These are phyloP conservation scores for Montipora capricornis DNA, from an alignment of 64 coral and sea anemone species.

Conservation along the genomic window DNA sequence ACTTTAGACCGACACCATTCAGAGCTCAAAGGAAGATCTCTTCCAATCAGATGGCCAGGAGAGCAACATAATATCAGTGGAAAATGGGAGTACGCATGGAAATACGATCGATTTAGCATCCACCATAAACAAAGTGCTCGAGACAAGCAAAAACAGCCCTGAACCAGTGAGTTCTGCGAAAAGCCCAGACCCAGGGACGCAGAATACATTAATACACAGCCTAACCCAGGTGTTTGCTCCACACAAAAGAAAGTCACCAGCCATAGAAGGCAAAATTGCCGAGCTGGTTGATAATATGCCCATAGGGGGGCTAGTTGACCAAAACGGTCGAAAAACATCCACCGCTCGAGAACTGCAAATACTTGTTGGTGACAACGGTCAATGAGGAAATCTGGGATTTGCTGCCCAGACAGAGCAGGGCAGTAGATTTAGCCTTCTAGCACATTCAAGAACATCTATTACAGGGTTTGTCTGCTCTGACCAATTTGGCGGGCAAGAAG, in stretches of 20 bases:
- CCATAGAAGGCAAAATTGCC: constrained; percentile 12
- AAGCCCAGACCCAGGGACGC: constrained; percentile 14
- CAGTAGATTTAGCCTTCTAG: constrained; percentile 48
- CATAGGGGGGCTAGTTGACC: not conserved
- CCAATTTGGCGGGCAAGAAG: constrained; percentile 33
- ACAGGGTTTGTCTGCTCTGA: constrained; percentile 52
- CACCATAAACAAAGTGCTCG: too few relatives aligned
- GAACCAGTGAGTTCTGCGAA: not conserved
- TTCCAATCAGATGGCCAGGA: too few relatives aligned
- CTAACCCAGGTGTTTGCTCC: constrained; percentile 58
- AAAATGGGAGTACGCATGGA: not conserved
- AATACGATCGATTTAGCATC: constrained; percentile 16
- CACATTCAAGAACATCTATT: constrained; percentile 55
- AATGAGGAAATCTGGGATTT: constrained; percentile 72
- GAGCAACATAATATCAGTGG: too few relatives aligned
- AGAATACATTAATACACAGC: constrained; percentile 35
- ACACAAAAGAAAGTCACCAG: not conserved
- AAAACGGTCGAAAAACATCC: constrained; percentile 38
- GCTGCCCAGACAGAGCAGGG: constrained; percentile 13
- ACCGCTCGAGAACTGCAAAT: constrained; percentile 55
- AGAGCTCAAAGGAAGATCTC: too few relatives aligned
- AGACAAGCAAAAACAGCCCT: too few relatives aligned
- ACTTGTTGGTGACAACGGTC: constrained; percentile 26
- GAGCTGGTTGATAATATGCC: constrained; percentile 17
- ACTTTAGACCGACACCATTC: too few relatives aligned